A percentile compares a stretch with the other conserved stretches of the same genome.
phyloP scores from a whole-genome alignment of 1,140 invertebrate species.

The Pseudomyrmex flavicornis region DNA sequence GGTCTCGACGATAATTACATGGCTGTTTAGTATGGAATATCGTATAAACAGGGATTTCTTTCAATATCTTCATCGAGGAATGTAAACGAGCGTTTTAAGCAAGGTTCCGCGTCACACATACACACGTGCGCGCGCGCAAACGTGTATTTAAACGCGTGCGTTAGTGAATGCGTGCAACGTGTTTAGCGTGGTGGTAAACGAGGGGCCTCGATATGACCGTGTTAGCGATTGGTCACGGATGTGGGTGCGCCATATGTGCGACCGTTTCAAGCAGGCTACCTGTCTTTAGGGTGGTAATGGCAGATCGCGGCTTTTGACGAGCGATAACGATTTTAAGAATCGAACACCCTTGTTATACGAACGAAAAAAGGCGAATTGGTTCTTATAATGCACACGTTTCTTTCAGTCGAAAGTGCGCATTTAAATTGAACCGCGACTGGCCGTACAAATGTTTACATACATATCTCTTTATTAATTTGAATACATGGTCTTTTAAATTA shows the following conservation, averaged over 20 bases:
- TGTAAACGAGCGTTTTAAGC: conserved; percentile 51
- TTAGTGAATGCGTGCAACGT: conserved; percentile 27
- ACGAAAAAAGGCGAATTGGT: background rate
- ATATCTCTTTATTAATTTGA: no score
- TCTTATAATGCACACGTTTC: no score
- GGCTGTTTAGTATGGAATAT: conserved; percentile 3
- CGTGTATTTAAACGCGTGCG: conserved; percentile 6
- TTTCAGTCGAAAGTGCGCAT: no score
- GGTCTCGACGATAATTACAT: conserved; percentile 23
- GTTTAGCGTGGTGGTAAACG: conserved; percentile 44
- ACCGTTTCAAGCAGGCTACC: conserved; percentile 57
- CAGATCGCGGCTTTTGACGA: conserved; percentile 47
- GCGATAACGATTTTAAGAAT: conserved; percentile 48
- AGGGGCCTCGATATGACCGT: conserved; percentile 50
- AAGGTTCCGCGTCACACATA: background rate
- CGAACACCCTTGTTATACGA: conserved; percentile 44
- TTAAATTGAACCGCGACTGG: no score
- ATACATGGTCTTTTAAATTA: no score
- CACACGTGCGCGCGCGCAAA: background rate
- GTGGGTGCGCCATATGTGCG: conserved; percentile 58
- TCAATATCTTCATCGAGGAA: conserved; percentile 47
- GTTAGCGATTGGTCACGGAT: conserved; percentile 57
- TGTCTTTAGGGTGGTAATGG: conserved; percentile 56
- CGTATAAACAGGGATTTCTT: background rate
- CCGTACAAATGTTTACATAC: no score